Conservation (phyloP, 2,888 invertebrate species). For the Diogma glabrata region DNA sequence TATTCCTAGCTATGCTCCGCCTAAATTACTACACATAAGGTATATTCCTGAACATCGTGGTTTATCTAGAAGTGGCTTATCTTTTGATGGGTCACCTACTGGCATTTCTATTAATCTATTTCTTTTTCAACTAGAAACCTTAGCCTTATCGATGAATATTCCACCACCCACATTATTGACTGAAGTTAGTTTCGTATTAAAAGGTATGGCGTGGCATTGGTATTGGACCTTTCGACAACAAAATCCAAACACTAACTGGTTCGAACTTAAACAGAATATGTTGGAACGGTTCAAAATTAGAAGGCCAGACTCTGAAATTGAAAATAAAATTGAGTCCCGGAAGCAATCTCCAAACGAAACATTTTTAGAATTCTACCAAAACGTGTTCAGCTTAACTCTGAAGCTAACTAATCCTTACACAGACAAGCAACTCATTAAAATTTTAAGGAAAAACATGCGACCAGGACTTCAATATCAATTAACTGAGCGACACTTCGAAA, state of each 20-base stretch:
- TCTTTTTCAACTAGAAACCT: neutral
- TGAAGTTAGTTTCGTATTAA: neutral
- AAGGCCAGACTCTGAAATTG: neutral
- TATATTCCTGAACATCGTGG: too few relatives aligned
- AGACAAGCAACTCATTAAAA: too few relatives aligned
- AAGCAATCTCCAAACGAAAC: neutral
- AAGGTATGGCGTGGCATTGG: neutral
- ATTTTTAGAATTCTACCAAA: neutral
- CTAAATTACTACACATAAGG: too few relatives aligned
- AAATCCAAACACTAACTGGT: neutral
- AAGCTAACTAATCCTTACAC: neutral
- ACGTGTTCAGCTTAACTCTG: neutral
- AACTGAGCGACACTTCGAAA: too few relatives aligned
- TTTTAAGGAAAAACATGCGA: too few relatives aligned
- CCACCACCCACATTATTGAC: too few relatives aligned
- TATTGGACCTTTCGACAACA: neutral
- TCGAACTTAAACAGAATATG: neutral
- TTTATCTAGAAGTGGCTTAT: neutral
- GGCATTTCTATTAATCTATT: neutral
- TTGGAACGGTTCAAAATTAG: neutral
- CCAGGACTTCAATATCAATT: too few relatives aligned
- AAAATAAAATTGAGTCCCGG: neutral
- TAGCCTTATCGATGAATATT: neutral
- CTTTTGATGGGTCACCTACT: neutral
- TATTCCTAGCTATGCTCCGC: too few relatives aligned